Base-by-base conservation (phyloP, 2,888 invertebrate genomes). In the Xestia xanthographa region DNA sequence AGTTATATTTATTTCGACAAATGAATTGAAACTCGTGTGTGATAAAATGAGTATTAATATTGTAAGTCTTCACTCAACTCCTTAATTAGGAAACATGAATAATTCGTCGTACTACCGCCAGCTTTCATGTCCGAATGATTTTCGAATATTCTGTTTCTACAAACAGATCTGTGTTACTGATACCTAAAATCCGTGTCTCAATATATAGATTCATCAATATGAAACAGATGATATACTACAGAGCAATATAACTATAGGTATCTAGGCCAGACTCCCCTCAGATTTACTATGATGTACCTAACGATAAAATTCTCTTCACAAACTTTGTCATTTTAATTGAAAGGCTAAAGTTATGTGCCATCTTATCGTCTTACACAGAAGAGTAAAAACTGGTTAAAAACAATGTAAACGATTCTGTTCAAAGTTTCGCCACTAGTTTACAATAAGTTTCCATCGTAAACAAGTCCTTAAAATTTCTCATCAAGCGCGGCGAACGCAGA, bases 381-480 rank as follows among this genome's bases (percentile, higher is more conserved):
- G 69, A 69, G 69, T 66, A 66, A 60, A 83, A 69, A 65, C 62
- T 66, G 66, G 17, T 62, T 70, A 68, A 72, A 67, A 83, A 85
- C 70, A 83, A 70, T 66, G 48, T 73, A 70, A 82, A 77, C 77
- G 69, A 70, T 72, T 67, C 82, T 56, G 29, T 70, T 56, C 5
- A 85, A 83, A 83, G 62, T 83, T 83, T 65, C 26, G 12, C 80
- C 66, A 66, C 66, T 69, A 86, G 77, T 65, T 86, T 69, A 72
- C 80, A 81, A 75, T 78, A 87, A 88, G 72, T 83, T 84, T 71
- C 50, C 60, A 66, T 79, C 85, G 72, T 88, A 87, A 88, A 89
- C 88, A 83, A 83, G 89, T 86, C 82, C 84, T 87, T 83, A 85
- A 88, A 85, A 87, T 81, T 74, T 67, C 83, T 87, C 82, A 87